Evolutionary conservation across 1,140 invertebrate genomes (phyloP).

Genomic region (Sycobia sp.): DNA sequence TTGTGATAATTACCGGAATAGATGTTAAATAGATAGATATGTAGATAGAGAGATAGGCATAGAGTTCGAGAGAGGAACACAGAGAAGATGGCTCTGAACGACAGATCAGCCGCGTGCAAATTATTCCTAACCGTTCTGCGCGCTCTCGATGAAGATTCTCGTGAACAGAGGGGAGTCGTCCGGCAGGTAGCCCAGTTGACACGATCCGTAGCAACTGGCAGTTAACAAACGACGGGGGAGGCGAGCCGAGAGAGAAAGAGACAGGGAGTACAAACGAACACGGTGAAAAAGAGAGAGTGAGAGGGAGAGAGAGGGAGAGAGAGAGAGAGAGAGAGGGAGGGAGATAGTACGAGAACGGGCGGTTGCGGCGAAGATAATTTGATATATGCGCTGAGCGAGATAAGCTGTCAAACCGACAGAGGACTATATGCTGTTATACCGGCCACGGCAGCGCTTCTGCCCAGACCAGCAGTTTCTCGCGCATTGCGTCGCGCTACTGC

Average conservation of each 20-base stretch:
- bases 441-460: not conserved
- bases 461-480: not conserved
- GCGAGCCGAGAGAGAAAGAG: not conserved
- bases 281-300: too few species aligned
- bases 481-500: not conserved
- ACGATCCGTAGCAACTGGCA: constrained; percentile 7
- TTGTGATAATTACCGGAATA: too few species aligned
- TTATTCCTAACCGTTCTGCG: too few species aligned
- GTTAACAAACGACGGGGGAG: constrained; percentile 19
- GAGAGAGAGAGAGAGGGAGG: too few species aligned
- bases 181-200: too few species aligned
- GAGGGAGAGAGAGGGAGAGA: not conserved
- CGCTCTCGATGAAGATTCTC: too few species aligned
- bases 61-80: too few species aligned
- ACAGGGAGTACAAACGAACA: not conserved
- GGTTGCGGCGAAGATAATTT: constrained; percentile 22
- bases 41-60: too few species aligned
- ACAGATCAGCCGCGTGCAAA: too few species aligned
- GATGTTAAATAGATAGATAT: too few species aligned
- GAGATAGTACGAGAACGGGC: not conserved
- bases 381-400: constrained; percentile 25
- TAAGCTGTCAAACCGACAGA: constrained; percentile 31
- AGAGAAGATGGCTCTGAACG: too few species aligned
- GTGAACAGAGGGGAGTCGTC: too few species aligned
- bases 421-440: not conserved